Evolutionary conservation across 2,113 vertebrate species (phyloP).

Genomic region (Colaptes auratus): DNA sequence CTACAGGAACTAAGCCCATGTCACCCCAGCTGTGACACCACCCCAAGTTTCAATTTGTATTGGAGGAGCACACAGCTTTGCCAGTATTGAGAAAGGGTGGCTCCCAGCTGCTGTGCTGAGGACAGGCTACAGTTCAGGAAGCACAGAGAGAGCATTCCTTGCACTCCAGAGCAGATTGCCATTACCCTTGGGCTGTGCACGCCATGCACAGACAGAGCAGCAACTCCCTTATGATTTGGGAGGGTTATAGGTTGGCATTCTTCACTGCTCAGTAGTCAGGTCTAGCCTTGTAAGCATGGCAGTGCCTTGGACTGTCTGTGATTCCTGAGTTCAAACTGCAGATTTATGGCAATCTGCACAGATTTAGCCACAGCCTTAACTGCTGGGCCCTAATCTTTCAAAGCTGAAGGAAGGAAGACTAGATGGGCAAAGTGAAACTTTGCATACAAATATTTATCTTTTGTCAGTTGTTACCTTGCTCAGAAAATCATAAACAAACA

Average conservation of each 20-base stretch:
- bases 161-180: rapidly evolving
- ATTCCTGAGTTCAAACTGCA: neutral
- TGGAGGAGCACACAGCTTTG: neutral
- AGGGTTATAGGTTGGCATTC: neutral
- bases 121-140: neutral
- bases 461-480: neutral
- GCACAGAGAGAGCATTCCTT: neutral
- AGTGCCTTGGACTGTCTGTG: neutral
- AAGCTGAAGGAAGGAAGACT: neutral
- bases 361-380: neutral
- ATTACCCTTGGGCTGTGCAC: neutral
- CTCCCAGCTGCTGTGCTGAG: neutral
- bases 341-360: neutral
- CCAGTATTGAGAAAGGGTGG: neutral
- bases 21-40: neutral
- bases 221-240: neutral
- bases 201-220: neutral
- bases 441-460: neutral
- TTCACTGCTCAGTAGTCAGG: neutral
- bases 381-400: neutral
- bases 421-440: neutral
- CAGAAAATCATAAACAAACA: neutral
- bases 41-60: neutral
- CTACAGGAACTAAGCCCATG: neutral
- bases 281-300: neutral